Percentiles rank a stretch among this genome's conserved stretches.
These are phyloP conservation scores for Megalonaias nervosa DNA, from an alignment of 1,140 invertebrate genomes.

Conservation along the genomic window DNA sequence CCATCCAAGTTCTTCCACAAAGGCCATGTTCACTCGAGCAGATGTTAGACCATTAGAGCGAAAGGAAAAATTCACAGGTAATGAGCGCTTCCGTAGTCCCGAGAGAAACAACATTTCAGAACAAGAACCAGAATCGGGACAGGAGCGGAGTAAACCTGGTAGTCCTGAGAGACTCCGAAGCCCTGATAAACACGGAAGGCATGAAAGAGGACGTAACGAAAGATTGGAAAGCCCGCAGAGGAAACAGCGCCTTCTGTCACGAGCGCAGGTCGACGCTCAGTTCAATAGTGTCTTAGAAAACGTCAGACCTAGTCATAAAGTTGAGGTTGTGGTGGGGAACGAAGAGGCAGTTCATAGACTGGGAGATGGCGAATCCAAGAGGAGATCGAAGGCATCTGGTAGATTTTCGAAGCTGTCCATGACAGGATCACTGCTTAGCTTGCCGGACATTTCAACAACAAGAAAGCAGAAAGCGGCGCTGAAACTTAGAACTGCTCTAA, in stretches of 20 bases:
- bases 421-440: constrained; percentile 16
- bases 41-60: background rate
- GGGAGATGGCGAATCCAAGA: constrained; percentile 20
- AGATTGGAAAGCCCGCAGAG: background rate
- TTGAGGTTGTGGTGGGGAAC: constrained; percentile 3
- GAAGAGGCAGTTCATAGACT: constrained; percentile 19
- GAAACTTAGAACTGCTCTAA: constrained; percentile 31
- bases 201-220: background rate
- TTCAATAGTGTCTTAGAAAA: constrained; percentile 18
- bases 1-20: constrained; percentile 25
- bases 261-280: constrained; percentile 22
- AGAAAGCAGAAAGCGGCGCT: constrained; percentile 31
- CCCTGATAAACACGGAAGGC: background rate
- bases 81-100: too few species aligned
- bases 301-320: constrained; percentile 9
- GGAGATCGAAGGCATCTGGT: constrained; percentile 26
- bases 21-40: constrained; percentile 22
- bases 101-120: too few species aligned
- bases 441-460: constrained; percentile 29
- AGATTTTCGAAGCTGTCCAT: constrained; percentile 6
- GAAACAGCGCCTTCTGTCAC: background rate
- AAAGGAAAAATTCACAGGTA: constrained; percentile 9
- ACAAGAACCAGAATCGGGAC: too few species aligned
- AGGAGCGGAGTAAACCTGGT: too few species aligned
- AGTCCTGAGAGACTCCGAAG: too few species aligned